Evolutionary conservation across 1,140 invertebrate genomes (phyloP), one percentile per base, ranked within the genome.

Genomic region (Adelges cooleyi): DNA sequence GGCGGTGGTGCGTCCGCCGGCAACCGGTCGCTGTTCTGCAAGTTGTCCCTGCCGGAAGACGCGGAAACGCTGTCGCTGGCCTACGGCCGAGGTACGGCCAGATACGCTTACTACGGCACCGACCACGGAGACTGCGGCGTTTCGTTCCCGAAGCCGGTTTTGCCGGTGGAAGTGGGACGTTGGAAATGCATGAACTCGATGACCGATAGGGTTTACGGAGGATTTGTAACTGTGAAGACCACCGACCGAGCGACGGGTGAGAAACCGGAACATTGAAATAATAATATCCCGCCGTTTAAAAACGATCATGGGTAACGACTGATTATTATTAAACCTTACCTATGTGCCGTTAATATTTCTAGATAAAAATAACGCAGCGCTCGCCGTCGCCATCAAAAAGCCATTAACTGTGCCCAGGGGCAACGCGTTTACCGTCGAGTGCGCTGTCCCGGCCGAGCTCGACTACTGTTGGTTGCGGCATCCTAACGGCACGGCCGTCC

Each of bases 391-490:
- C 11, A 4, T 25, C 6, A 17, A 23, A 4, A 27, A 15, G 1
- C 27, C 54, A 4, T 11, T 46, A 5, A 59, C 27, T 22, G 54
- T 59, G 11, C 25, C 54, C 25, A 46, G 36, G 5, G 54, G 54
- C 40, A 46, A 46, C 23, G n/a, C 54, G 17, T 59, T 59, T 18
- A 38, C 18, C 3, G 54, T 59, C 3, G 54, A 59, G 17, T 59
- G 54, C 40, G 29, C 11, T 17, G 42, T 59, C 2, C 42, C 25
- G 4, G 44, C 54, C 5, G 54, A 46, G 10, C 42, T 59, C 38
- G 54, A 59, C 17, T 59, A 59, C 17, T 59, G 54, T 20, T 59
- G 54, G 54, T 11, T 59, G 6, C 54, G 54, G 9, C 54, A 59
- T 13, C 54, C 54, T 2, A 59, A 59, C 40, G 54, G 54, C 5